These are phyloP conservation scores for Clarias gariepinus DNA, from an alignment of 2,113 vertebrate genomes.

Conservation along the genomic window DNA sequence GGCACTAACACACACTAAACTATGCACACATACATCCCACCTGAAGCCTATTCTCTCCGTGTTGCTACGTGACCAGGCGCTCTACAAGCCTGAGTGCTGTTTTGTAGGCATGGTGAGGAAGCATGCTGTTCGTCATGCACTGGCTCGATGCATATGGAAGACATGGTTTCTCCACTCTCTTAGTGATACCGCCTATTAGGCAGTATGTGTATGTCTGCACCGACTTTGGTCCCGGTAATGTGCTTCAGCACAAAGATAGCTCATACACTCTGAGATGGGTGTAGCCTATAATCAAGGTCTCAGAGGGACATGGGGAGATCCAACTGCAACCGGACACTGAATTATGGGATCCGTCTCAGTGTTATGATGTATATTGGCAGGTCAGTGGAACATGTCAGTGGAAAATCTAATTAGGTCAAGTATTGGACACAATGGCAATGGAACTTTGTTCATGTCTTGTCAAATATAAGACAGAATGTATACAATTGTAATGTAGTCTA, in stretches of 20 bases:
- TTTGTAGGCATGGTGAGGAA: conserved; percentile 57
- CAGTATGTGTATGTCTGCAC: conserved; percentile 33
- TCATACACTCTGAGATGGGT: conserved; percentile 30
- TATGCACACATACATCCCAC: conserved; percentile 44
- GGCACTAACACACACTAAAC: conserved; percentile 26
- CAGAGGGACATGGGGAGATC: conserved; percentile 22
- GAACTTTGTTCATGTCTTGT: neutral
- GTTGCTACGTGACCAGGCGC: conserved; percentile 56
- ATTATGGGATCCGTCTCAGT: neutral
- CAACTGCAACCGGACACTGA: neutral
- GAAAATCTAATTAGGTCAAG: neutral
- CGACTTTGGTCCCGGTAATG: conserved; percentile 22
- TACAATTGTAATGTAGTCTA: neutral
- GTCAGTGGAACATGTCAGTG: neutral
- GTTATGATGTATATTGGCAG: neutral
- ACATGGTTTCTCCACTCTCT: conserved; percentile 41
- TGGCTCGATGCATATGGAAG: conserved; percentile 49
- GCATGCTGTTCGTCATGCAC: conserved; percentile 27
- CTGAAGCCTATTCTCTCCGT: conserved; percentile 57
- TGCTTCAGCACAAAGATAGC: conserved; percentile 42
- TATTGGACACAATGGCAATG: neutral
- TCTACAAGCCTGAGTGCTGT: conserved; percentile 64
- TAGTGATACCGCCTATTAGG: conserved; percentile 45
- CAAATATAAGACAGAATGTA: neutral
- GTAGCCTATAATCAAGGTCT: conserved; percentile 40